Conservation (phyloP, 2,113 vertebrate genomes). For the Xenopus tropicalis region UCB_Xtro_10.0 CM004443.2:159934001-159934500, state of each 20-base stretch:
- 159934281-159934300: constrained; percentile 37
- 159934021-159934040: constrained; percentile 21
- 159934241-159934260: constrained; percentile 27
- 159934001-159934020: constrained; percentile 14
- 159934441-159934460: constrained; percentile 37
- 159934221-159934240: not conserved
- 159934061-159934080: constrained; percentile 38
- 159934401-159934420: constrained; percentile 45
- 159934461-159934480: constrained; percentile 44
- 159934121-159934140: constrained; percentile 36
- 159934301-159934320: constrained; percentile 45
- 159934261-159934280: constrained; percentile 33
- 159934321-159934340: constrained; percentile 39
- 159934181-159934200: constrained; percentile 30
- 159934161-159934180: constrained; percentile 43
- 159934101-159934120: constrained; percentile 45
- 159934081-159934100: constrained; percentile 37
- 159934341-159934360: constrained; percentile 37
- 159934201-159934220: constrained; percentile 23
- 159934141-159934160: constrained; percentile 46
- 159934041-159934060: constrained; percentile 26
- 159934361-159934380: constrained; percentile 28
- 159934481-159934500: constrained; percentile 44
- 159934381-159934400: constrained; percentile 42
- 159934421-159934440: constrained; percentile 40